These are phyloP conservation scores for Notechis scutatus DNA, from an alignment of 2,113 vertebrate species.

Conservation along the genomic window DNA sequence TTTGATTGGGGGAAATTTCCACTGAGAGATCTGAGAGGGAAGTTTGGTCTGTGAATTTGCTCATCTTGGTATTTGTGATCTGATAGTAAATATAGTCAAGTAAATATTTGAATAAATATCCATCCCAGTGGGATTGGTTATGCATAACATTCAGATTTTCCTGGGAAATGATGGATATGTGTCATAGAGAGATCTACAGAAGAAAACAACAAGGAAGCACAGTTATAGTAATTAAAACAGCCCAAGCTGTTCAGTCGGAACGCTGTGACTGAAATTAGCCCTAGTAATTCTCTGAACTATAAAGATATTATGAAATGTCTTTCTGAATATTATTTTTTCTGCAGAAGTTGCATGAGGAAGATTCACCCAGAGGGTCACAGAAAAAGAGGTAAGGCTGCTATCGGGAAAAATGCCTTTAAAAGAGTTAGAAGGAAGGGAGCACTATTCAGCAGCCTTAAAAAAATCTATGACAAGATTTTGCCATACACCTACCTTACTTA, in stretches of 20 bases:
- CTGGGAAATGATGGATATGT: neutral
- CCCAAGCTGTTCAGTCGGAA: neutral
- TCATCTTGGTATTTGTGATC: neutral
- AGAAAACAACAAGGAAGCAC: neutral
- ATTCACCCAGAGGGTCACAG: neutral
- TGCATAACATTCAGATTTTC: neutral
- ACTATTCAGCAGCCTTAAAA: neutral
- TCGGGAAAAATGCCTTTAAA: neutral
- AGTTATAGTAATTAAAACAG: neutral
- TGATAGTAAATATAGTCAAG: neutral
- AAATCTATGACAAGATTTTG: neutral
- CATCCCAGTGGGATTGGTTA: neutral
- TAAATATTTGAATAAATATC: neutral
- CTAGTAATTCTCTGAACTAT: neutral
- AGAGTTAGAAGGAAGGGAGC: neutral
- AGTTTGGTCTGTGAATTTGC: neutral
- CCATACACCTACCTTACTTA: neutral
- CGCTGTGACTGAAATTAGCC: neutral
- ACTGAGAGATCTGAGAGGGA: neutral
- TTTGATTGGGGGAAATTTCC: neutral
- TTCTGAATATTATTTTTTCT: neutral
- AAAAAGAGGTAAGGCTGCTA: neutral
- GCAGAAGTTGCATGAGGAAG: neutral
- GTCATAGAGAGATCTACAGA: neutral
- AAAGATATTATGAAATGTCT: neutral